Percentiles rank a stretch among this genome's conserved stretches.
Evolutionary conservation across 1,140 invertebrate species (phyloP).

Genomic region (Trialeurodes vaporariorum): DNA sequence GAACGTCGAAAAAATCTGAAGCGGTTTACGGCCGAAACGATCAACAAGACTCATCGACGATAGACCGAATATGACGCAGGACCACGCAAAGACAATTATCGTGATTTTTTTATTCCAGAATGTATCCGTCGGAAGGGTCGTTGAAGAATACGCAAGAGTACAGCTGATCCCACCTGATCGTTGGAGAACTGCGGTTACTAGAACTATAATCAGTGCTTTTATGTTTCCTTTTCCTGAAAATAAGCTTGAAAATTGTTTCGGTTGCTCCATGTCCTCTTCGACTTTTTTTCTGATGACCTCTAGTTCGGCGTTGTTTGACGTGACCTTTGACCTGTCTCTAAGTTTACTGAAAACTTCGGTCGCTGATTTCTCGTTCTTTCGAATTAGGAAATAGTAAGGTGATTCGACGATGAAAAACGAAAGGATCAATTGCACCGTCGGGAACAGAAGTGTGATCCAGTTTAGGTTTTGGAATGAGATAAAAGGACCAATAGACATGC

Average conservation of each 20-base stretch:
- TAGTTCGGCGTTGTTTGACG: constrained; percentile 9
- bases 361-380: constrained; percentile 43
- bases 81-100: constrained; percentile 13
- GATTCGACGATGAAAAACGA: constrained; percentile 70
- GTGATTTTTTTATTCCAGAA: background rate
- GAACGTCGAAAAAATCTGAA: constrained; percentile 37
- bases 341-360: constrained; percentile 38
- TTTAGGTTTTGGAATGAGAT: constrained; percentile 54
- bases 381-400: constrained; percentile 54
- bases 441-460: constrained; percentile 46
- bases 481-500: constrained; percentile 49
- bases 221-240: constrained; percentile 24
- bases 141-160: constrained; percentile 58
- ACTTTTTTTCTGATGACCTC: constrained; percentile 19
- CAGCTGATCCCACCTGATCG: constrained; percentile 62
- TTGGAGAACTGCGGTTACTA: constrained; percentile 56
- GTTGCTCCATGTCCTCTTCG: constrained; percentile 23
- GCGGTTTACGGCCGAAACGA: constrained; percentile 36
- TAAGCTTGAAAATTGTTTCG: constrained; percentile 15
- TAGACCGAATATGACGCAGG: constrained; percentile 32
- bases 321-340: constrained; percentile 11
- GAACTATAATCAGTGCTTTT: constrained; percentile 48
- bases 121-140: constrained; percentile 46
- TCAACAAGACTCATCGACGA: constrained; percentile 36
- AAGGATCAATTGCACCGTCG: constrained; percentile 48